Evolutionary conservation across 2,113 vertebrate genomes (phyloP).

Genomic region (Notiomystis cincta): DNA sequence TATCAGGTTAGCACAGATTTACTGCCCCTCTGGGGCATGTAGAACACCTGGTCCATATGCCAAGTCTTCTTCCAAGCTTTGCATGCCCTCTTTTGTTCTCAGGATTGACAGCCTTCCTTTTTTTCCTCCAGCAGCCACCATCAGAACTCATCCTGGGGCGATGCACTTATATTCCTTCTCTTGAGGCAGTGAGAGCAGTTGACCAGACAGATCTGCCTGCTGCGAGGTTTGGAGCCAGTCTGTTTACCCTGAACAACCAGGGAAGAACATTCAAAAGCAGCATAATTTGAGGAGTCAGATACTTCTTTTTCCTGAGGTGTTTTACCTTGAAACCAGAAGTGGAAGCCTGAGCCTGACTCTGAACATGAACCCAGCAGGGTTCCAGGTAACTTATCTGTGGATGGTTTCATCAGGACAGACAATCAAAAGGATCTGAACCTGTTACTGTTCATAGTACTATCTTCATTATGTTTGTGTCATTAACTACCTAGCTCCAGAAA

Average conservation of each 20-base stretch:
- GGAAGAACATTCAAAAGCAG: neutral
- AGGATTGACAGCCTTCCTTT: neutral
- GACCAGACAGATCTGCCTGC: neutral
- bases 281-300: neutral
- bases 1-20: neutral
- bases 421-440: neutral
- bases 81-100: neutral
- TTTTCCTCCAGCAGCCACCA: neutral
- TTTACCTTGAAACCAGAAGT: neutral
- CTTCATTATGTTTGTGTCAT: neutral
- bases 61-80: neutral
- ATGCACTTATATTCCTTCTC: rapidly evolving
- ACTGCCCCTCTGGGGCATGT: neutral
- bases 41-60: rapidly evolving
- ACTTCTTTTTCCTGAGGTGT: neutral
- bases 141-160: neutral
- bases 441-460: neutral
- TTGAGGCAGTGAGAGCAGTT: neutral
- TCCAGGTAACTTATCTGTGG: neutral
- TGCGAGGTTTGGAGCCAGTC: neutral
- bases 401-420: neutral
- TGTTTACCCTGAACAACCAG: neutral
- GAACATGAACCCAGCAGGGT: neutral
- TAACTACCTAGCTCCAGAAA: neutral
- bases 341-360: neutral